phyloP scores from a whole-genome alignment of 2,888 invertebrate species.

The Furcula furcula region DNA sequence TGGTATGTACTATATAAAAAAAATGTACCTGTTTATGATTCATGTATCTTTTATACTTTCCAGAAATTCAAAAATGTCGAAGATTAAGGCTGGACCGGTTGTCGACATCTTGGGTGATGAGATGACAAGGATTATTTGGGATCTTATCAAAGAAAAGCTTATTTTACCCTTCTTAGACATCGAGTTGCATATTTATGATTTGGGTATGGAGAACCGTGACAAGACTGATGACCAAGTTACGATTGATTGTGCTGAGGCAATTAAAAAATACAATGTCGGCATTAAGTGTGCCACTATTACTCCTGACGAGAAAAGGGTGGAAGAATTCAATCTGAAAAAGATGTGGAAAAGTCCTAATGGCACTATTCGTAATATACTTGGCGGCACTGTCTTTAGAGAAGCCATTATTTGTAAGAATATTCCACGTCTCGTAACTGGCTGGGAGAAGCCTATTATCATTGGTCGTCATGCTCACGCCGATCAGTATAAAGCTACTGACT shows the following conservation, averaged over 20 bases:
- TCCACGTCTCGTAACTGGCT: constrained; percentile 95
- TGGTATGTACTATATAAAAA: too few species aligned
- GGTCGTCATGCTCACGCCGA: constrained; percentile 99
- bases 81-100: constrained; percentile 92
- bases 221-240: constrained; percentile 97
- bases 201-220: constrained; percentile 97
- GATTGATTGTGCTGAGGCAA: constrained; percentile 97
- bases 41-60: constrained; percentile 8
- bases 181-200: constrained; percentile 95
- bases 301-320: constrained; percentile 97
- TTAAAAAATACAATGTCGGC: constrained; percentile 98
- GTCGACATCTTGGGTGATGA: constrained; percentile 97
- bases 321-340: constrained; percentile 92
- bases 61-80: constrained; percentile 69
- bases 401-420: constrained; percentile 96
- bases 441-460: constrained; percentile 98
- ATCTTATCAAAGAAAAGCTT: constrained; percentile 97
- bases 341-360: constrained; percentile 97
- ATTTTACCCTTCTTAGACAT: constrained; percentile 98
- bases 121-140: constrained; percentile 99
- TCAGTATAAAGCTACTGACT: constrained; percentile 98
- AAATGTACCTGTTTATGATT: too few species aligned
- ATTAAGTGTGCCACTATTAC: constrained; percentile 99
- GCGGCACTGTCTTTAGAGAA: constrained; percentile 92
- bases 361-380: constrained; percentile 93